Conservation (phyloP, 2,888 invertebrate species). For the Orgyia antiqua region DNA sequence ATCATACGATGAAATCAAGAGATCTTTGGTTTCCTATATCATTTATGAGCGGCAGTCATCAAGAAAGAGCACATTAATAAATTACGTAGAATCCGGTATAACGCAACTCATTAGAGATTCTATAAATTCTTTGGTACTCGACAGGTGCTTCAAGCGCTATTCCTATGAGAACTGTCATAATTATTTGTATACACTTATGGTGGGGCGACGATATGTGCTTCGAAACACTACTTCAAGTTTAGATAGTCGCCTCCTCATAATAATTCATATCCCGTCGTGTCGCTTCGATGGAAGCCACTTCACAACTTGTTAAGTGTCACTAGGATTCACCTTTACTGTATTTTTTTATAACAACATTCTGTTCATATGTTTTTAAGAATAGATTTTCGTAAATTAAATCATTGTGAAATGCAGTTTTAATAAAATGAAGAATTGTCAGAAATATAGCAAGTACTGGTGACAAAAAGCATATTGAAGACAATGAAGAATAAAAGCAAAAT, state of each 20-base stretch:
- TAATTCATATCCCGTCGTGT: slow-evolving; percentile 52
- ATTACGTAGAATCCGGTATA: too few relatives aligned
- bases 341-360: slow-evolving; percentile 39
- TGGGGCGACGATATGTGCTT: slow-evolving; percentile 40
- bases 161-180: slow-evolving; percentile 63
- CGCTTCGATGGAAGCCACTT: slow-evolving; percentile 50
- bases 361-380: neutral
- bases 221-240: slow-evolving; percentile 57
- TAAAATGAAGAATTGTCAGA: neutral
- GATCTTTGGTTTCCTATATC: too few relatives aligned
- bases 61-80: too few relatives aligned
- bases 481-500: too few relatives aligned
- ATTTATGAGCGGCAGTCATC: too few relatives aligned
- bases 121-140: slow-evolving; percentile 28
- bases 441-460: too few relatives aligned
- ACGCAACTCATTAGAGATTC: slow-evolving; percentile 26
- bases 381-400: neutral
- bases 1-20: too few relatives aligned
- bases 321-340: slow-evolving; percentile 47
- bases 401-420: neutral
- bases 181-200: slow-evolving; percentile 53
- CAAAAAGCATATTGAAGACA: too few relatives aligned
- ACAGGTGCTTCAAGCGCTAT: slow-evolving; percentile 44
- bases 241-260: slow-evolving; percentile 48
- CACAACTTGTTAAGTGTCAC: slow-evolving; percentile 54